Base-by-base conservation (phyloP, 2,113 vertebrate species). In the Speoplatyrhinus poulsoni region DNA sequence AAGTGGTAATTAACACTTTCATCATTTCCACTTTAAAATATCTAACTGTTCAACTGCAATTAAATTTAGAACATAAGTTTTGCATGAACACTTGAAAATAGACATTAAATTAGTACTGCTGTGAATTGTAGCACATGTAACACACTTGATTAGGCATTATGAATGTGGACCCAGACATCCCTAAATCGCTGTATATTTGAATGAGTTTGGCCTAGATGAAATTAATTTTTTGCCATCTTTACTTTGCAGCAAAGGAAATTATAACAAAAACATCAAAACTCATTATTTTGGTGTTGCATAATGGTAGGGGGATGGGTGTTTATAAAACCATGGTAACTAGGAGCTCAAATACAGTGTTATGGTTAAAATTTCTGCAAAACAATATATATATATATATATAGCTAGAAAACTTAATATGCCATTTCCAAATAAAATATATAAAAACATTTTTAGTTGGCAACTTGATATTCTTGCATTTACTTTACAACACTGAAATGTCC, bases 401-500 rank as follows among this genome's bases (percentile, higher is more conserved):
- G 70, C 56, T 73, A 65, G 69, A 58, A 76, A 78, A 80, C 75
- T 75, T 80, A 55, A 66, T 67, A 65, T 4, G 0, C 33, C 46
- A 53, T 60, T 67, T 32, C 41, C 69, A 65, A 66, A 82, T 49
- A 69, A 85, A 81, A 41, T 41, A 41, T 26, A 26, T 26, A 19
- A 26, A 26, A 26, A 26, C 19, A 26, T 26, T 26, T 26, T 26
- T 26, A 26, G 19, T 26, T 26, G 19, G 2, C 19, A 26, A 26
- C 19, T 26, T 26, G 2, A 26, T 80, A 65, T 79, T 69, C 69
- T 52, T 65, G 60, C 55, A 59, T 66, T 53, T 61, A 64, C 67
- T 60, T 68, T n/a, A n/a, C n/a, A n/a, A n/a, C 85, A 88, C 84
- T 9, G 85, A 86, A 85, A 82, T 84, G 83, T 73, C 85, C 86